Conservation (phyloP, 2,113 vertebrate species). For the Oncorhynchus clarkii region DNA sequence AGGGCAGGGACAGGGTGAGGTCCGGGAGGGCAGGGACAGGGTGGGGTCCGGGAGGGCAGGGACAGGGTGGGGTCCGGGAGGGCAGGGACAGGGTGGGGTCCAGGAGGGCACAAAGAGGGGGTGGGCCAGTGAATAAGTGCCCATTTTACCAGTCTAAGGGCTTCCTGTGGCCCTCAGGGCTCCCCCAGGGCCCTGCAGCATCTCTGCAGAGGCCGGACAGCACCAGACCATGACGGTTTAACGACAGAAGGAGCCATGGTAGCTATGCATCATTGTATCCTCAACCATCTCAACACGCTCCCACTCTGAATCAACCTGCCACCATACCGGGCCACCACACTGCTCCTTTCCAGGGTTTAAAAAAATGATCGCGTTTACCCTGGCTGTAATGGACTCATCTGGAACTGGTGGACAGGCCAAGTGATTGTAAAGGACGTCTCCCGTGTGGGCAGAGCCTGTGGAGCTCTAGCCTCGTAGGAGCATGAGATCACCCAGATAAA, state of each 20-base stretch:
- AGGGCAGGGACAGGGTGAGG: slow-evolving; percentile 28
- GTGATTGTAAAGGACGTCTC: slow-evolving; percentile 32
- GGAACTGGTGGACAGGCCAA: slow-evolving; percentile 36
- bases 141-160: slow-evolving; percentile 71
- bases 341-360: slow-evolving; percentile 42
- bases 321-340: slow-evolving; percentile 39
- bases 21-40: slow-evolving; percentile 28
- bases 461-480: slow-evolving; percentile 50
- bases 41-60: too few species aligned
- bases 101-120: too few species aligned
- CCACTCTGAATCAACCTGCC: slow-evolving; percentile 54
- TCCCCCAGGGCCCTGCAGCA: slow-evolving; percentile 49
- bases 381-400: slow-evolving; percentile 63
- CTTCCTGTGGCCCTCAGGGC: slow-evolving; percentile 60
- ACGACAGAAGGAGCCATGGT: slow-evolving; percentile 54
- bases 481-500: slow-evolving; percentile 68
- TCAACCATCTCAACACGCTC: slow-evolving; percentile 51
- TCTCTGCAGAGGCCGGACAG: slow-evolving; percentile 40
- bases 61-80: too few species aligned
- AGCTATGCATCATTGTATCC: slow-evolving; percentile 65
- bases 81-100: too few species aligned
- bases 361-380: slow-evolving; percentile 51
- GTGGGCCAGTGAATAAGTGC: slow-evolving; percentile 65
- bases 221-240: slow-evolving; percentile 44
- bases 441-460: slow-evolving; percentile 37